A percentile compares a stretch with the other conserved stretches of the same genome.
Conservation (phyloP, 23 tunicate species). For the Clavelina lepadiformis region DNA sequence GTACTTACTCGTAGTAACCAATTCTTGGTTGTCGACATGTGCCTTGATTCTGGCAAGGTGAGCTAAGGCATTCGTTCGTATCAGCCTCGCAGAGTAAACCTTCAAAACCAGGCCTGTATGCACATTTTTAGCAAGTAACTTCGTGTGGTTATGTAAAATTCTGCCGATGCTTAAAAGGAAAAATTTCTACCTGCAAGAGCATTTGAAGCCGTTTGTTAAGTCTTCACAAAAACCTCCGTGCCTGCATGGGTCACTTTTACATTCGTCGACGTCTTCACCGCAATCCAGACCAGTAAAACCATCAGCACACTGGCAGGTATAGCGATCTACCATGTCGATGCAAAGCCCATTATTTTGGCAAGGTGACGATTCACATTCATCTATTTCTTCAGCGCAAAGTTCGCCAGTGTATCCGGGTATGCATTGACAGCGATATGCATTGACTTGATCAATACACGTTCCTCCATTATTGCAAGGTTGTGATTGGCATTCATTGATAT, state of each 20-base stretch:
- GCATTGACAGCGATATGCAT: constrained; percentile 63
- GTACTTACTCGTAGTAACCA: constrained; percentile 11
- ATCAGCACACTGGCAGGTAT: constrained; percentile 64
- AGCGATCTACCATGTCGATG: constrained; percentile 48
- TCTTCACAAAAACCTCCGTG: constrained; percentile 85
- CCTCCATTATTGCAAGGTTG: constrained; percentile 84
- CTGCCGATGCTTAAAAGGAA: too few species aligned
- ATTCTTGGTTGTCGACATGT: constrained; percentile 25
- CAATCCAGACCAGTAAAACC: constrained; percentile 64
- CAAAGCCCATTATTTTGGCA: constrained; percentile 73
- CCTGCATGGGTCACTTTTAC: constrained; percentile 47
- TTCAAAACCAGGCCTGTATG: constrained; percentile 34
- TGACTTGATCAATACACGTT: constrained; percentile 58
- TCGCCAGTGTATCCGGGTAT: constrained; percentile 50
- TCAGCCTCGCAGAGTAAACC: constrained; percentile 58
- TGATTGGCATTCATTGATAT: constrained; percentile 36
- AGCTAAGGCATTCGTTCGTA: constrained; percentile 46
- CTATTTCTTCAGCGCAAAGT: constrained; percentile 52
- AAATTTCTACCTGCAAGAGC: constrained; percentile 44
- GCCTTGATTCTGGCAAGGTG: constrained; percentile 59
- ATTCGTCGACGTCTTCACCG: constrained; percentile 60
- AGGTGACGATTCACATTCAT: constrained; percentile 71
- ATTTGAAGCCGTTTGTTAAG: constrained; percentile 57
- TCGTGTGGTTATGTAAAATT: too few species aligned
- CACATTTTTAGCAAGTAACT: too few species aligned